Percentiles rank a stretch among this genome's conserved stretches.
These are phyloP conservation scores for Nomada ruficornis DNA, from an alignment of 2,888 invertebrate genomes.

Conservation along the genomic window DNA sequence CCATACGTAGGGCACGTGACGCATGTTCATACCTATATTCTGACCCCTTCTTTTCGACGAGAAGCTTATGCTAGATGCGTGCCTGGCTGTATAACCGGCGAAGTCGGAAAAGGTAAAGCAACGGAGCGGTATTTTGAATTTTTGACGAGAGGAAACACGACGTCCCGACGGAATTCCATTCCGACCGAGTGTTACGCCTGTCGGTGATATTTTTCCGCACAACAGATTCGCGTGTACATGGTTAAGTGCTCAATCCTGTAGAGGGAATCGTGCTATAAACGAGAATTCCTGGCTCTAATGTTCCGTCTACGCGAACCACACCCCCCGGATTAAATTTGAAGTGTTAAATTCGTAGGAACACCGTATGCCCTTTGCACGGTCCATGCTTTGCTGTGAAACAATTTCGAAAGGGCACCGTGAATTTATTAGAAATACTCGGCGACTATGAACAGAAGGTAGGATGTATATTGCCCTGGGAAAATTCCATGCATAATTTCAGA, in stretches of 20 bases:
- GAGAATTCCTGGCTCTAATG: constrained; percentile 52
- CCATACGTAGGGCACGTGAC: constrained; percentile 36
- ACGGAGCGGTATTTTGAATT: constrained; percentile 45
- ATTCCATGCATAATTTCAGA: no score
- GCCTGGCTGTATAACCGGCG: not conserved
- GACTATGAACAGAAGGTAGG: not conserved
- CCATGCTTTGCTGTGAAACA: not conserved
- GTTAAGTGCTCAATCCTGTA: constrained; percentile 58
- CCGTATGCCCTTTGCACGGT: not conserved
- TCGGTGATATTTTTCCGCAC: constrained; percentile 58
- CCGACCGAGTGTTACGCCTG: constrained; percentile 29
- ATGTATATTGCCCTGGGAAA: not conserved
- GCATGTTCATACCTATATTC: constrained; percentile 12
- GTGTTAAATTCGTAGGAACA: constrained; percentile 9
- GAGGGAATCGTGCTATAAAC: constrained; percentile 51
- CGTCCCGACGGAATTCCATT: constrained; percentile 48
- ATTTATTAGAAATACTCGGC: not conserved
- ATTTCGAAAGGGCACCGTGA: not conserved
- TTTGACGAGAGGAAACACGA: constrained; percentile 45
- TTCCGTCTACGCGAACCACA: constrained; percentile 17
- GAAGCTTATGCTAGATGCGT: not conserved
- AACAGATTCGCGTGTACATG: constrained; percentile 53
- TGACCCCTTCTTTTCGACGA: not conserved
- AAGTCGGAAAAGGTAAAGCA: not conserved
- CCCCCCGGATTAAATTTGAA: constrained; percentile 29